Percentiles rank a stretch among this genome's conserved stretches.
Conservation (phyloP, 1,140 invertebrate species). For the Nephotettix cincticeps region DNA sequence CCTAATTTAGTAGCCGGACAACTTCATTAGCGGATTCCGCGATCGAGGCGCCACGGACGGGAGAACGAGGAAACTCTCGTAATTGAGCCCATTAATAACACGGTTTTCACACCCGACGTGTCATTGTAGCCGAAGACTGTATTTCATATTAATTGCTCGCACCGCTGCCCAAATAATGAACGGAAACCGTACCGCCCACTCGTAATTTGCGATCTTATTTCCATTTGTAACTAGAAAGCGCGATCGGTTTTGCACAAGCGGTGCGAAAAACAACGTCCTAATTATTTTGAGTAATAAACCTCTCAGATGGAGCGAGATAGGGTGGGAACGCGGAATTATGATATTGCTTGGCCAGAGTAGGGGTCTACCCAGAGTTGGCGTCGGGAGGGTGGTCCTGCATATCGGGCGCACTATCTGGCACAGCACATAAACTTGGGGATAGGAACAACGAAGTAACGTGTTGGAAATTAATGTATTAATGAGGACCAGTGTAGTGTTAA, state of each 20-base stretch:
- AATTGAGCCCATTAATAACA: constrained; percentile 1
- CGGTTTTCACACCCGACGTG: constrained; percentile 2
- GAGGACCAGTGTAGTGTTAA: too few species aligned
- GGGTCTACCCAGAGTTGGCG: too few species aligned
- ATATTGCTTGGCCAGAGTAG: too few species aligned
- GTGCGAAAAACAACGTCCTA: constrained; percentile 1
- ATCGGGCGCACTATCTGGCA: too few species aligned
- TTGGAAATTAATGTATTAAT: too few species aligned
- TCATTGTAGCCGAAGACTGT: background rate
- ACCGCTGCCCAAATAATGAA: background rate
- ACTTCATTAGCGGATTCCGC: constrained; percentile 16
- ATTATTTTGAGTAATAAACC: constrained; percentile 2
- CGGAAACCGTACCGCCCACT: background rate
- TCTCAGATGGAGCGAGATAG: too few species aligned
- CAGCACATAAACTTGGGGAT: too few species aligned
- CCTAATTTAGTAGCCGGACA: background rate
- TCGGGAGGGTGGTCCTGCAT: too few species aligned
- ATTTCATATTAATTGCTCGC: background rate
- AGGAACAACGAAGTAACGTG: too few species aligned
- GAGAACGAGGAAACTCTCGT: background rate
- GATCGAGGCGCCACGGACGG: background rate
- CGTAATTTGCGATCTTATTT: background rate
- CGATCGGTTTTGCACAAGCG: background rate
- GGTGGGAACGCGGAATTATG: too few species aligned
- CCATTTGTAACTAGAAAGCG: constrained; percentile 8